phyloP scores from a whole-genome alignment of 2,113 vertebrate genomes.

The Chionis minor region DNA sequence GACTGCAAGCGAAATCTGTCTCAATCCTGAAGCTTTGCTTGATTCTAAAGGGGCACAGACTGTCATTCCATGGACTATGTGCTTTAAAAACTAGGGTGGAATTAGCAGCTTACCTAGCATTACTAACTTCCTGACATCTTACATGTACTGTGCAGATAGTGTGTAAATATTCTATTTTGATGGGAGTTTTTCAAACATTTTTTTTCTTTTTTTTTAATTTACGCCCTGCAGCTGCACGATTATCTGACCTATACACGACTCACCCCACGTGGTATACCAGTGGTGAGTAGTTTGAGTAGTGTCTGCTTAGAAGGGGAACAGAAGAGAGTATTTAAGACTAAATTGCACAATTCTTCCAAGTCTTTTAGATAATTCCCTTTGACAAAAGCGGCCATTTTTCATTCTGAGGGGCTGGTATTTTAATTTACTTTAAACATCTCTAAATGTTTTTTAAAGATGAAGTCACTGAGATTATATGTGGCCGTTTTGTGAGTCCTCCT shows the following conservation, averaged over 20 bases:
- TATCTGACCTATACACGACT: rapidly evolving
- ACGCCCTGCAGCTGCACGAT: background rate
- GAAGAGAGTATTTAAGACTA: background rate
- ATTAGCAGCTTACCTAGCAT: background rate
- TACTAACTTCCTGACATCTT: background rate
- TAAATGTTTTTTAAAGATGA: background rate
- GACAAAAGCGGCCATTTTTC: background rate
- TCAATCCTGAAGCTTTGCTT: background rate
- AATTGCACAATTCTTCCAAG: background rate
- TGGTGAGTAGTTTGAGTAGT: slow-evolving; percentile 35
- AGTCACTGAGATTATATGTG: background rate
- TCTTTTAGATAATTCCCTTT: background rate
- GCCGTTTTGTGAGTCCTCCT: background rate
- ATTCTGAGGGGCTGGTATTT: background rate
- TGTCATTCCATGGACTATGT: background rate
- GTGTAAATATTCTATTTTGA: background rate
- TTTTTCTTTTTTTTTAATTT: background rate
- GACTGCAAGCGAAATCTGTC: background rate
- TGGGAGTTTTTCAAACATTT: background rate
- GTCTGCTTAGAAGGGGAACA: background rate
- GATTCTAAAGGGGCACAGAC: background rate
- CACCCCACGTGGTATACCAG: background rate
- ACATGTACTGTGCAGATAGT: background rate
- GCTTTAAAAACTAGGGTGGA: background rate
- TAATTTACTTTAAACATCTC: background rate